Evolutionary conservation across 1,140 invertebrate species (phyloP).

Genomic region (Panagrolaimus sp.): DNA sequence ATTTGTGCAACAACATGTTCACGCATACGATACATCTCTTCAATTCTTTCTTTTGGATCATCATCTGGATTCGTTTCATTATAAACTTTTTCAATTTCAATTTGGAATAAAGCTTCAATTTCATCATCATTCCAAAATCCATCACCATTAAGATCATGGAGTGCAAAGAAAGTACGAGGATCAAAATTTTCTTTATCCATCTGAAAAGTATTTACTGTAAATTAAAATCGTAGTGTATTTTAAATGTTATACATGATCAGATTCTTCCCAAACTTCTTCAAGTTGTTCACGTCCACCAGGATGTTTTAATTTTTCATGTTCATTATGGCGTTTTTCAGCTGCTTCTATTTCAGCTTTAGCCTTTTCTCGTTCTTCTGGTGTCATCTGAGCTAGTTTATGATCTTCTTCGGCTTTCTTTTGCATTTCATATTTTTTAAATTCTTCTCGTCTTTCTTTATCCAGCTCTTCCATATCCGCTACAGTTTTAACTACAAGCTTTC

Average conservation of each 20-base stretch:
- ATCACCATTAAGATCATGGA: constrained; percentile 92
- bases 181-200: constrained; percentile 82
- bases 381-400: constrained; percentile 50
- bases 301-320: constrained; percentile 74
- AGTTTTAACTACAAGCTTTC: constrained; percentile 78
- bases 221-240: background rate
- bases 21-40: constrained; percentile 97
- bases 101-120: constrained; percentile 85
- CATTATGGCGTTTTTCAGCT: constrained; percentile 75
- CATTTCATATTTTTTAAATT: constrained; percentile 95
- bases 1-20: constrained; percentile 87
- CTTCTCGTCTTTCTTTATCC: constrained; percentile 72
- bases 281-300: constrained; percentile 79
- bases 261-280: constrained; percentile 96
- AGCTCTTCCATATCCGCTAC: constrained; percentile 77
- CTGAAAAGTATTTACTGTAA: constrained; percentile 35
- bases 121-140: constrained; percentile 86
- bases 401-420: constrained; percentile 78
- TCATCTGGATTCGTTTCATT: constrained; percentile 58
- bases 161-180: constrained; percentile 90
- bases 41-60: constrained; percentile 64
- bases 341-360: constrained; percentile 67
- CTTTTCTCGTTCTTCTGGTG: constrained; percentile 64
- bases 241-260: constrained; percentile 70
- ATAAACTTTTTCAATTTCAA: constrained; percentile 71